Percentiles rank a stretch among this genome's conserved stretches.
phyloP scores from a whole-genome alignment of 2,797 vertebrate species.

The Eulemur albifrons region DNA sequence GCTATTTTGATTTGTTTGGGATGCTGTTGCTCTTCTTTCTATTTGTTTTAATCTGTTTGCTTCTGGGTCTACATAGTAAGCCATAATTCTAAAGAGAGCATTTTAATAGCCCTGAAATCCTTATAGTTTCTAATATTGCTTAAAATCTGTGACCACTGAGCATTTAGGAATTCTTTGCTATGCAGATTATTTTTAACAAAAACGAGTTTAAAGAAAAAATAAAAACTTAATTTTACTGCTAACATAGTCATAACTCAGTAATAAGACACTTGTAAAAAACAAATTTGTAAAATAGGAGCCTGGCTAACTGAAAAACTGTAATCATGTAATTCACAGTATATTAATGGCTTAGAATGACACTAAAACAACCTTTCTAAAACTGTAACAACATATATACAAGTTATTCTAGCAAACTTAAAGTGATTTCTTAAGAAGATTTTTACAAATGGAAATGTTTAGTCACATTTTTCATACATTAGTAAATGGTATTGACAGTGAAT shows the following conservation, averaged over 20 bases:
- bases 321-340: background rate
- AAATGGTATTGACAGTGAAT: background rate
- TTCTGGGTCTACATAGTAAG: background rate
- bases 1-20: background rate
- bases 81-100: background rate
- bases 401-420: background rate
- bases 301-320: background rate
- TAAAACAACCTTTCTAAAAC: background rate
- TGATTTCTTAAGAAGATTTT: background rate
- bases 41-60: background rate
- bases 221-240: background rate
- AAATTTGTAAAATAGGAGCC: background rate
- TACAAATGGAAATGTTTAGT: conserved; percentile 8
- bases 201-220: background rate
- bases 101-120: background rate
- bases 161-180: background rate
- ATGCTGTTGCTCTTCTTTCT: conserved; percentile 17
- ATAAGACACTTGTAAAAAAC: conserved; percentile 18
- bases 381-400: background rate
- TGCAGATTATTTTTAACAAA: background rate
- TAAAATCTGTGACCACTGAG: background rate
- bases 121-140: background rate
- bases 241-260: background rate
- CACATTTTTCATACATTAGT: background rate
- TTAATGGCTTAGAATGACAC: background rate